phyloP scores from a whole-genome alignment of 1,140 invertebrate species.

The Ceratina calcarata region DNA sequence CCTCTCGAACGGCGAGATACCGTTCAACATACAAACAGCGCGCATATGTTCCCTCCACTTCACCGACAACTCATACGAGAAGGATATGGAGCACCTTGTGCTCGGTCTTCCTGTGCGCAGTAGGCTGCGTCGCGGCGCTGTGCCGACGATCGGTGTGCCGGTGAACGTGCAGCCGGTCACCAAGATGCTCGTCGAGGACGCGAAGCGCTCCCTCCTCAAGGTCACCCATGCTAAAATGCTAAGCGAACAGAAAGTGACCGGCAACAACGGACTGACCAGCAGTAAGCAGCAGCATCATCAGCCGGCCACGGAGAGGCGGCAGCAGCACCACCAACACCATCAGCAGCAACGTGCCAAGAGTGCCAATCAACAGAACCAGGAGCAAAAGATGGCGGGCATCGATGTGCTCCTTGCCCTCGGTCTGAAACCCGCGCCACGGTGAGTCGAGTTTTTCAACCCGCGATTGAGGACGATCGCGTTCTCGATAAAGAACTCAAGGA shows the following conservation, averaged over 20 bases:
- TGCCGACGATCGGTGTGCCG: slow-evolving; percentile 82
- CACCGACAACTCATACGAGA: slow-evolving; percentile 81
- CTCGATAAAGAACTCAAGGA: slow-evolving; percentile 7
- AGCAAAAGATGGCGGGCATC: slow-evolving; percentile 68
- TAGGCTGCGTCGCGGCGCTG: slow-evolving; percentile 80
- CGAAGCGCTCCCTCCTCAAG: slow-evolving; percentile 76
- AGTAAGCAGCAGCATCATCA: slow-evolving; percentile 46
- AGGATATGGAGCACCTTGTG: slow-evolving; percentile 82
- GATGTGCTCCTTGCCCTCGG: slow-evolving; percentile 76
- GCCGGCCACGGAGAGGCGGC: slow-evolving; percentile 42
- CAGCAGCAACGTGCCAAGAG: slow-evolving; percentile 43
- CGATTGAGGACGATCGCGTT: neutral
- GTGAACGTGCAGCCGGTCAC: slow-evolving; percentile 77
- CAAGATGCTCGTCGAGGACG: slow-evolving; percentile 78
- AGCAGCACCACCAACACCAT: slow-evolving; percentile 45
- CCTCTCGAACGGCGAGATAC: slow-evolving; percentile 76
- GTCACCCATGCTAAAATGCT: slow-evolving; percentile 72
- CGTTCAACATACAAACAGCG: slow-evolving; percentile 82
- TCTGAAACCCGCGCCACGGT: slow-evolving; percentile 74
- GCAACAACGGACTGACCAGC: slow-evolving; percentile 24
- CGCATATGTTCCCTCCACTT: slow-evolving; percentile 83
- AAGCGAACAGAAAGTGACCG: slow-evolving; percentile 51
- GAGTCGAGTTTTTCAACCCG: slow-evolving; percentile 60
- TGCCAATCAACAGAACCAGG: slow-evolving; percentile 49
- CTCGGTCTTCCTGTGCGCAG: slow-evolving; percentile 81